Base-by-base conservation (phyloP, 2,797 vertebrate species). In the Paratrypauchen microcephalus region DNA sequence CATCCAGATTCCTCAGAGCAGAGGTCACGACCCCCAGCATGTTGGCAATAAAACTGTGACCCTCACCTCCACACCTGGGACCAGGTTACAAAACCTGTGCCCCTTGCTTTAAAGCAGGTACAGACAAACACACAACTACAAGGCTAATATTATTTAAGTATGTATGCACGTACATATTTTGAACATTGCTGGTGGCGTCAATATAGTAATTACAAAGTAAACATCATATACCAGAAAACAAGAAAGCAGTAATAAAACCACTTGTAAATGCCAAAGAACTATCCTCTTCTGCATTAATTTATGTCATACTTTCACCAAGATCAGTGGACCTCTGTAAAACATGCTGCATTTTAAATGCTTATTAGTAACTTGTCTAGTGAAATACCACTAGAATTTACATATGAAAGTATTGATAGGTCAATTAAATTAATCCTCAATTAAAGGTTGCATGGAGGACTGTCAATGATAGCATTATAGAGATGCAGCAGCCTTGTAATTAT, bases 21-120 rank as follows among this genome's bases (percentile, higher is more conserved):
- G 80, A 87, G 85, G 87, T 90, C 89, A 59, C 71, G 85, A 92
- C 91, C 91, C 83, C 82, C 81, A 67, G 70, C 76, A 62, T 48
- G 76, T 84, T 68, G 68, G 26, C 83, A 83, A 75, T 91, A 88
- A 90, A 91, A 86, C 77, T 19, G 63, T 75, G 78, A 91, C 86
- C 90, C 65, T 92, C 76, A 91, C 91, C 89, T 78, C 89, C 70
- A 74, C 91, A 93, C 91, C 92, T 94, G 90, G 89, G 82, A 86
- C 65, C 73, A 89, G 80, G 85, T 84, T 78, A 72, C 73, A 72
- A 80, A 87, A 79, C 68, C 0, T 62, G 72, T n/a, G 70, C 73
- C 76, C 73, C 65, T 55, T 69, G 68, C 57, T 64, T 7, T 23
- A 64, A 69, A 1, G 16, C 52, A 13, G 23, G 58, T 3, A 62